Conservation (phyloP, 2,113 vertebrate genomes). For the Sinosuthora webbiana region DNA sequence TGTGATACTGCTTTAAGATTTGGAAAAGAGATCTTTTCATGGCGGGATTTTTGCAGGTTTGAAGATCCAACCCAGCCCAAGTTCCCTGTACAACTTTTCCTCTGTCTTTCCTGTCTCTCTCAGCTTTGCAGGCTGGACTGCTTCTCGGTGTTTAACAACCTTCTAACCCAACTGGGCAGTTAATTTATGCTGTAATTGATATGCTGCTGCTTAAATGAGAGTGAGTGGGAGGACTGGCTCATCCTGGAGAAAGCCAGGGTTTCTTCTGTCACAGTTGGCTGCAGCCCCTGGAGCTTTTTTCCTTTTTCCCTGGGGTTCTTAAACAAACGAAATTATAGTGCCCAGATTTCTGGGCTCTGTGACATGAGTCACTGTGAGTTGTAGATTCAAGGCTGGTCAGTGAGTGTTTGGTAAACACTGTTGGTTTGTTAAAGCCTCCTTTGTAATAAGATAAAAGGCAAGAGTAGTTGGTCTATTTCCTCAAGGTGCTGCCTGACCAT, state of each 20-base stretch:
- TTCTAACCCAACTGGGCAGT: neutral
- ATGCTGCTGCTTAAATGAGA: neutral
- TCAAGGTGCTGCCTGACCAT: neutral
- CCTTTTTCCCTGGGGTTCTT: neutral
- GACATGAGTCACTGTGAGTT: neutral
- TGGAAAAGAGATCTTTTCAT: neutral
- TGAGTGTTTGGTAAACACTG: neutral
- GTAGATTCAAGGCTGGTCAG: neutral
- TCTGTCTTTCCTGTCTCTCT: neutral
- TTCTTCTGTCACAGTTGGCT: neutral
- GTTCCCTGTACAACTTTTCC: neutral
- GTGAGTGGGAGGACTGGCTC: neutral
- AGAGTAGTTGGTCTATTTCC: neutral
- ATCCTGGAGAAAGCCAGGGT: neutral
- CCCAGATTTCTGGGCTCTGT: neutral
- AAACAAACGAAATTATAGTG: neutral
- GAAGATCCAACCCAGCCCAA: neutral
- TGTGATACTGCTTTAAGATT: neutral
- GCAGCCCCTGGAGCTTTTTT: neutral
- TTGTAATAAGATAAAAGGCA: neutral
- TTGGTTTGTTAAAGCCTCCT: neutral
- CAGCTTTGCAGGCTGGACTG: neutral
- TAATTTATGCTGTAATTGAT: neutral
- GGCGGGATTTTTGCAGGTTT: neutral
- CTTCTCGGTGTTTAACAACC: neutral